Percentiles rank a stretch among this genome's conserved stretches.
Evolutionary conservation across 2,888 invertebrate genomes (phyloP).

Genomic region (Tachystola acroxantha): DNA sequence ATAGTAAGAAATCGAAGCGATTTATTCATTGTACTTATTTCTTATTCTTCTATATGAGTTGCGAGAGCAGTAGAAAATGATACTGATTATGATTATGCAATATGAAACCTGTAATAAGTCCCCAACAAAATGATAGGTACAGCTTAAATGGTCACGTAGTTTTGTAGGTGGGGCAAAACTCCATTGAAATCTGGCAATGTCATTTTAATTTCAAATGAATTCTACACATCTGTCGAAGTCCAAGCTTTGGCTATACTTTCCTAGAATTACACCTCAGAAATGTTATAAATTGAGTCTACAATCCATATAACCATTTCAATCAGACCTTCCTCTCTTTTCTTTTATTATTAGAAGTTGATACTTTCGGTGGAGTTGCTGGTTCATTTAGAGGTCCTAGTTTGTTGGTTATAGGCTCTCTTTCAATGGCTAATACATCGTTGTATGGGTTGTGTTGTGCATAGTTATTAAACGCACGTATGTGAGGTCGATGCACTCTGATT

Average conservation of each 20-base stretch:
- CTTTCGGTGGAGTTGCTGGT: constrained; percentile 14
- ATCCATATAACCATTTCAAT: constrained; percentile 27
- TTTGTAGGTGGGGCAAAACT: too few relatives aligned
- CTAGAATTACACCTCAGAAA: constrained; percentile 42
- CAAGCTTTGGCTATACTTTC: constrained; percentile 34
- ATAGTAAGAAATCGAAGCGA: too few relatives aligned
- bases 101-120: too few relatives aligned
- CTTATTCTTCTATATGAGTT: too few relatives aligned
- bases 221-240: constrained; percentile 1
- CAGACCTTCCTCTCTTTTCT: constrained; percentile 34
- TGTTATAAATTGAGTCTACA: constrained; percentile 43
- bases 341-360: constrained; percentile 17
- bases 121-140: too few relatives aligned
- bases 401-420: constrained; percentile 37
- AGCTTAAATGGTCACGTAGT: too few relatives aligned
- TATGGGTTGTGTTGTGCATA: constrained; percentile 45
- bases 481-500: constrained; percentile 31
- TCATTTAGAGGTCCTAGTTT: constrained; percentile 29
- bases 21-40: too few relatives aligned
- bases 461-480: constrained; percentile 34
- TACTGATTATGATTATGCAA: too few relatives aligned
- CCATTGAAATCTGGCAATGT: too few relatives aligned
- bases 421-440: constrained; percentile 54
- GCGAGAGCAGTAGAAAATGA: too few relatives aligned
- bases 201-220: constrained; percentile 3